A percentile compares a stretch with the other conserved stretches of the same genome.
These are phyloP conservation scores for Furcifer pardalis DNA, from an alignment of 2,797 vertebrate species.

Conservation along the genomic window DNA sequence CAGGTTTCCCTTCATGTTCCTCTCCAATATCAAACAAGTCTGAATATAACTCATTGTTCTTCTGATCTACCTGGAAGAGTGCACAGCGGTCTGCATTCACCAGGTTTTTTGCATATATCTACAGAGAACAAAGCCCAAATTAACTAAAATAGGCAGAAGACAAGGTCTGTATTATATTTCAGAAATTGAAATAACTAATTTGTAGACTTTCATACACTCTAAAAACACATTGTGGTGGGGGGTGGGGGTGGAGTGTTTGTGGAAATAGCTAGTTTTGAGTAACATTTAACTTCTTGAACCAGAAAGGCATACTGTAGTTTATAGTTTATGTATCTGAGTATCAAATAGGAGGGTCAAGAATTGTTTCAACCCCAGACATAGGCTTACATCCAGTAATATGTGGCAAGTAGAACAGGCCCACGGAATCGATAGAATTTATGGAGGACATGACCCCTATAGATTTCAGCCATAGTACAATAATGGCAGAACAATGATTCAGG, in stretches of 20 bases:
- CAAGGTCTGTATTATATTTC: neutral
- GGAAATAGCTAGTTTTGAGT: neutral
- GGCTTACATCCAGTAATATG: too few species aligned
- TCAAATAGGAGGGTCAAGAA: neutral
- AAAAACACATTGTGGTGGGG: neutral
- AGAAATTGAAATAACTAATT: neutral
- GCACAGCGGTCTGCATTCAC: constrained; percentile 99
- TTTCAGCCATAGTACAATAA: too few species aligned
- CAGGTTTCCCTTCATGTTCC: constrained; percentile 95
- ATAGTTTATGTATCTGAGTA: neutral
- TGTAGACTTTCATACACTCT: neutral
- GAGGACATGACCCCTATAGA: too few species aligned
- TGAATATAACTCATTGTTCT: constrained; percentile 97
- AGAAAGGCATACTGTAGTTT: neutral
- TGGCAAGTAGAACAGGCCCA: too few species aligned
- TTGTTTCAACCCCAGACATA: neutral
- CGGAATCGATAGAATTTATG: too few species aligned
- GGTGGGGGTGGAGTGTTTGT: too few species aligned
- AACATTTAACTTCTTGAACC: neutral
- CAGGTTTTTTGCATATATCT: constrained; percentile 99
- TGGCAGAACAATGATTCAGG: too few species aligned
- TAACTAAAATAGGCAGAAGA: neutral
- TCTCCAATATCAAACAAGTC: constrained; percentile 99
- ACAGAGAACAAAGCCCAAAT: constrained; percentile 50
- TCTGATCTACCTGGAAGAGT: constrained; percentile 99